Base-by-base conservation (phyloP, 1,140 invertebrate genomes). In the Drosophila malerkotliana region DNA sequence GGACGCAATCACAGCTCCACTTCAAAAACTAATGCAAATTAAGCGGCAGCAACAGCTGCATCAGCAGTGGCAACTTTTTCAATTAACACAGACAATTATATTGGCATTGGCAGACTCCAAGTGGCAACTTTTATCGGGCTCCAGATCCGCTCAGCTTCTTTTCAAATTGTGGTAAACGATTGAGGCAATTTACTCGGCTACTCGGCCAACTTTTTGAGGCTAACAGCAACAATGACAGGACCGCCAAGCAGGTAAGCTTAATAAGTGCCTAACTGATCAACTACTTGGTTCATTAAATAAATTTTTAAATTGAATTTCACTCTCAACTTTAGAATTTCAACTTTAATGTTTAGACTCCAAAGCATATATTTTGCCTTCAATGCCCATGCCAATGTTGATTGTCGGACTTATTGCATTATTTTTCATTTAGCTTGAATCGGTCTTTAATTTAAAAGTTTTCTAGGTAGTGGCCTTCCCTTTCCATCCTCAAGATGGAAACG, bases 81-180 rank as follows among this genome's bases (percentile, higher is more conserved):
- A 87, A 85, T 85, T 87, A 87, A 72, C 75, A 81, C 63, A 51
- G 69, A 87, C 68, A 85, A 87, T 87, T 85, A 77, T 77, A 81
- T 82, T 59, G 69, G 57, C 61, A 75, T 77, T 82, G 68, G 66
- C 32, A 10, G 32, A 32, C 32, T 32, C 8, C 9, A 9, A 10
- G 32, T 87, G 24, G 51, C 77, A 85, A 82, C 73, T 85, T 87
- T 82, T 76, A 63, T 64, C 66, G 66, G 63, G 34, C 59, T 41
- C 60, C 63, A 61, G 73, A 54, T 75, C 64, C 56, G 67, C 47
- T 60, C 49, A 72, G 63, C 64, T 69, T 52, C 63, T 49, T 69
- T 69, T 57, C 58, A 71, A 69, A 69, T 57, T 69, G 48, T 64
- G 57, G 79, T 66, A 74, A 62, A 67, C 56, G 76, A 81, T 81